phyloP scores from a whole-genome alignment of 2,888 invertebrate genomes.

The Volucella bombylans region DNA sequence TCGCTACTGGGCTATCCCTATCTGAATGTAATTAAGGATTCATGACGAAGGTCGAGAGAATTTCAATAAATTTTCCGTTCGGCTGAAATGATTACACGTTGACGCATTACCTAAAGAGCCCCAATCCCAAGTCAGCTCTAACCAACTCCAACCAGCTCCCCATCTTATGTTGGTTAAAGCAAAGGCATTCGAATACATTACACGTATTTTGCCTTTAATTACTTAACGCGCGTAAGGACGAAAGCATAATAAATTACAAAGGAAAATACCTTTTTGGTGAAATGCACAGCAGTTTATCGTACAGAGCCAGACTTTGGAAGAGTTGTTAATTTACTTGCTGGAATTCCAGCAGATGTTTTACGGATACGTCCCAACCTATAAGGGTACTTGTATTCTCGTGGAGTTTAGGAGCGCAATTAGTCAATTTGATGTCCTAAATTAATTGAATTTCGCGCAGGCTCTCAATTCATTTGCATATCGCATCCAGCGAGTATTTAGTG shows the following conservation, averaged over 20 bases:
- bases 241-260: conserved; percentile 66
- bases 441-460: conserved; percentile 47
- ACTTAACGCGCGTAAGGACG: conserved; percentile 31
- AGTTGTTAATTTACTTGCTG: conserved; percentile 64
- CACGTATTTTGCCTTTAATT: conserved; percentile 67
- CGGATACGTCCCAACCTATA: not conserved
- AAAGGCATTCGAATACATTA: conserved; percentile 66
- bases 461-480: too few relatives aligned
- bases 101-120: conserved; percentile 28
- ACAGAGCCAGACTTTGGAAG: conserved; percentile 40
- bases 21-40: conserved; percentile 69
- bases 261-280: conserved; percentile 51
- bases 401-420: conserved; percentile 26
- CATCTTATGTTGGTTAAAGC: conserved; percentile 14
- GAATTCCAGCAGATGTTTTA: conserved; percentile 47
- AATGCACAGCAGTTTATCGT: conserved; percentile 15
- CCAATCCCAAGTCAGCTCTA: too few relatives aligned
- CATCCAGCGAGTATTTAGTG: too few relatives aligned
- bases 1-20: conserved; percentile 43
- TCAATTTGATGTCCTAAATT: conserved; percentile 59
- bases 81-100: conserved; percentile 67
- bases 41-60: conserved; percentile 67
- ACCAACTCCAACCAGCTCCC: not conserved
- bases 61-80: conserved; percentile 68
- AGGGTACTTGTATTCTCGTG: too few relatives aligned